Conservation (phyloP, 2,113 vertebrate species). For the Pampusana beccarii region DNA sequence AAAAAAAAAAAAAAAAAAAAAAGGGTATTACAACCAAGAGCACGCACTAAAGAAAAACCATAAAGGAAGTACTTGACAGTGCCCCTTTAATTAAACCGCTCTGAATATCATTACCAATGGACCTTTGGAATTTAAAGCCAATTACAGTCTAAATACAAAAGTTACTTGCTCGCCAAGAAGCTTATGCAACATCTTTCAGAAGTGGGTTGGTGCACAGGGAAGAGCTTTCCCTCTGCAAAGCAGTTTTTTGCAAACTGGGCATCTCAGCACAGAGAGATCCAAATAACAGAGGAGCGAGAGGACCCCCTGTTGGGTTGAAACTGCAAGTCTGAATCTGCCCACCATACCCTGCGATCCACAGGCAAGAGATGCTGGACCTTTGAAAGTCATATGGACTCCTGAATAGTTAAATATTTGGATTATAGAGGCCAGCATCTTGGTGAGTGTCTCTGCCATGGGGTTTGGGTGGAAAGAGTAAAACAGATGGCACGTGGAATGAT, state of each 20-base stretch:
- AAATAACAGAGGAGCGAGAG: background rate
- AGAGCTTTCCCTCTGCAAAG: background rate
- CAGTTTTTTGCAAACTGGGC: background rate
- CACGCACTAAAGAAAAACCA: conserved; percentile 22
- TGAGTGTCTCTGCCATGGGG: no score
- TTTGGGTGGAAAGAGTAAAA: no score
- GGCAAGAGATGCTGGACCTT: background rate
- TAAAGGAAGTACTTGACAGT: conserved; percentile 62
- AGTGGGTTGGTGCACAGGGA: background rate
- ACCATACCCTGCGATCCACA: background rate
- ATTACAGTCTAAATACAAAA: conserved; percentile 48
- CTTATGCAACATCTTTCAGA: conserved; percentile 12
- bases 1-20: background rate
- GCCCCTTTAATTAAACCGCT: conserved; percentile 67
- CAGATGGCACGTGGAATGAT: no score
- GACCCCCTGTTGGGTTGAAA: background rate
- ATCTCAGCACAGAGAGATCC: background rate
- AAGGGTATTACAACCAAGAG: conserved; percentile 24
- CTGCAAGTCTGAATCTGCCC: no score
- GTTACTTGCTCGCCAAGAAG: background rate
- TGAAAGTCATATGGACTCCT: background rate
- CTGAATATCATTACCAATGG: conserved; percentile 57
- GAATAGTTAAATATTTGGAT: background rate
- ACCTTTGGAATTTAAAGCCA: conserved; percentile 59
- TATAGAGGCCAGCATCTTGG: background rate